A percentile compares a stretch with the other conserved stretches of the same genome.
Evolutionary conservation across 2,113 vertebrate species (phyloP).

Genomic region (Ploceus nigricollis): DNA sequence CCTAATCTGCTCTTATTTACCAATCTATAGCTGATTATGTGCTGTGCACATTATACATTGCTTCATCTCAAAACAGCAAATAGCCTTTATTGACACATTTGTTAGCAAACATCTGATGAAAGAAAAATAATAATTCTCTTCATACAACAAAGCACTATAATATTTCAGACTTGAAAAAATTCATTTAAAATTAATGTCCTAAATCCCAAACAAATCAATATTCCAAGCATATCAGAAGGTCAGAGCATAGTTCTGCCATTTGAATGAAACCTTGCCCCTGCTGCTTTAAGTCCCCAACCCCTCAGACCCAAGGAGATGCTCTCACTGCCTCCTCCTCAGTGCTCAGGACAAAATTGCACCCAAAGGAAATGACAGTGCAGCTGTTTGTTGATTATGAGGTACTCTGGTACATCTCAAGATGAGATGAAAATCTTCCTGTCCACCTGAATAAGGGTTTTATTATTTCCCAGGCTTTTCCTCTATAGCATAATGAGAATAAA

Average conservation of each 20-base stretch:
- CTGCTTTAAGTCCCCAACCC: not conserved
- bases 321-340: constrained; percentile 42
- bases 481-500: constrained; percentile 70
- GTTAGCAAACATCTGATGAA: not conserved
- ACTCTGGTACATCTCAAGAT: constrained; percentile 62
- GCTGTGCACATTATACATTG: not conserved
- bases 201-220: not conserved
- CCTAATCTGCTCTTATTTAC: not conserved
- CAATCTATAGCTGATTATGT: not conserved
- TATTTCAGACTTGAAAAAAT: not conserved
- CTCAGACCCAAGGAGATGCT: not conserved
- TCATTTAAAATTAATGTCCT: not conserved
- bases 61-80: not conserved
- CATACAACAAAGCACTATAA: not conserved
- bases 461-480: constrained; percentile 56
- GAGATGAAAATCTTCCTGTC: constrained; percentile 61
- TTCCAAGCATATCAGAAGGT: not conserved
- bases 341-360: constrained; percentile 53
- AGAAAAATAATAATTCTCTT: not conserved
- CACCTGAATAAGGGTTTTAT: constrained; percentile 46
- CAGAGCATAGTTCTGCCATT: not conserved
- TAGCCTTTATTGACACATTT: not conserved
- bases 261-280: not conserved
- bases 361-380: constrained; percentile 30
- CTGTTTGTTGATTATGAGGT: constrained; percentile 59